These are phyloP conservation scores for Leptinotarsa texana DNA, from an alignment of 1,140 invertebrate genomes.

Conservation along the genomic window DNA sequence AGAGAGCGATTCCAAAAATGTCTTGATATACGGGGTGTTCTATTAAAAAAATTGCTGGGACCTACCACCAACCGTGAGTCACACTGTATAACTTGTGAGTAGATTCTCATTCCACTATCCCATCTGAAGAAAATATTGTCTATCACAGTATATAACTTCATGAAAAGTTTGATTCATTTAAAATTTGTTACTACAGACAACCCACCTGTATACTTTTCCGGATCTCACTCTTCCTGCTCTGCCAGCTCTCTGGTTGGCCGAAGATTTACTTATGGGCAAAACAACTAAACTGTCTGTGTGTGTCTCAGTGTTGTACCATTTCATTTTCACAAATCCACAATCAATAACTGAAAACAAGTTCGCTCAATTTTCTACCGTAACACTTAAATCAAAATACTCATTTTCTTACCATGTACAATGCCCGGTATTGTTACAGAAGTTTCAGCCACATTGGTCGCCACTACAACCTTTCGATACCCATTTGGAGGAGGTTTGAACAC, in stretches of 20 bases:
- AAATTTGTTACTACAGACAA: too few species aligned
- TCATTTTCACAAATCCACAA: conserved; percentile 95
- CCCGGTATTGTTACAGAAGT: conserved; percentile 87
- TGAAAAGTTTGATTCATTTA: too few species aligned
- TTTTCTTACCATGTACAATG: conserved; percentile 77
- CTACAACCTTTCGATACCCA: conserved; percentile 84
- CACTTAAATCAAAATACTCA: background rate
- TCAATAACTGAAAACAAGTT: conserved; percentile 79
- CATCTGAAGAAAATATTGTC: too few species aligned
- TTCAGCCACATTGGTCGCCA: conserved; percentile 98
- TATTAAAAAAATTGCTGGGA: too few species aligned
- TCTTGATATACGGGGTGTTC: too few species aligned
- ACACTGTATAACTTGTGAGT: too few species aligned
- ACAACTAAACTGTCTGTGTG: conserved; percentile 85
- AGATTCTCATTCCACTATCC: too few species aligned
- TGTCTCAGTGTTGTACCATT: conserved; percentile 84
- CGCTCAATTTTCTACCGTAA: too few species aligned
- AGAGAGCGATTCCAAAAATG: too few species aligned
- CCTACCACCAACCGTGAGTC: too few species aligned
- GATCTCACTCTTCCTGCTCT: conserved; percentile 82
- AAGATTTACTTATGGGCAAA: conserved; percentile 85
- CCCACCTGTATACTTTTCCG: conserved; percentile 80
- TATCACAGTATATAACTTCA: too few species aligned
- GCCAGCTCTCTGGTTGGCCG: conserved; percentile 89
- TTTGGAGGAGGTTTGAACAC: conserved; percentile 81